Evolutionary conservation across 2,888 invertebrate genomes (phyloP).

Genomic region (Stegophylla sp.): DNA sequence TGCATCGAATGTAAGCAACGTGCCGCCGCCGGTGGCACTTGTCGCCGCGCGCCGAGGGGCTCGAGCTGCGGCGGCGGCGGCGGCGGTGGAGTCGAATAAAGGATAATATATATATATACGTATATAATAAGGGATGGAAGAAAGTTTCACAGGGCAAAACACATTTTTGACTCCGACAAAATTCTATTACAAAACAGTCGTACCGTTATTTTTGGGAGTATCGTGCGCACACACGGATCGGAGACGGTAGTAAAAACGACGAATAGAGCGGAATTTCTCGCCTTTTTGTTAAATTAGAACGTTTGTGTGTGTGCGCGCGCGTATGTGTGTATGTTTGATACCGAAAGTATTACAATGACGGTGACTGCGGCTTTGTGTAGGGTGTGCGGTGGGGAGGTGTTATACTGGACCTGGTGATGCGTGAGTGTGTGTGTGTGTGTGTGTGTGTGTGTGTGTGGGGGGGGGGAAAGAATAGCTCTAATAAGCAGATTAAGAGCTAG

Average conservation of each 20-base stretch:
- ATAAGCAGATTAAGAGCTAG: slow-evolving; percentile 53
- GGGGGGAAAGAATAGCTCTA: slow-evolving; percentile 29
- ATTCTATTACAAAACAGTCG: slow-evolving; percentile 21
- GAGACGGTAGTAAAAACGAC: not conserved
- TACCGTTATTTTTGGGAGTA: not conserved
- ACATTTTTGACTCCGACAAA: slow-evolving; percentile 20
- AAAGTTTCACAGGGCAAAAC: not conserved
- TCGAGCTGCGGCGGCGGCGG: too few relatives aligned
- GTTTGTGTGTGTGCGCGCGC: slow-evolving; percentile 6
- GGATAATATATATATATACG: too few relatives aligned
- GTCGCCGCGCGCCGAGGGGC: not conserved
- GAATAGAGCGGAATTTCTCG: slow-evolving; percentile 20
- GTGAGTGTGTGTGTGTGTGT: too few relatives aligned
- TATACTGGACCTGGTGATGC: too few relatives aligned
- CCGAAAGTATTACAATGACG: not conserved
- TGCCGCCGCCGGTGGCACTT: not conserved
- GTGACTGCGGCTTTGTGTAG: too few relatives aligned
- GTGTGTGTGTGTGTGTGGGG: too few relatives aligned
- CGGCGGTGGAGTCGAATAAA: not conserved
- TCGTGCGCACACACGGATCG: too few relatives aligned
- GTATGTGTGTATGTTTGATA: not conserved
- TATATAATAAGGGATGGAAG: not conserved
- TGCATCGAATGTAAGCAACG: slow-evolving; percentile 4
- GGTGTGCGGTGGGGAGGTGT: not conserved
- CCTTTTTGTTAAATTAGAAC: slow-evolving; percentile 40